A percentile compares a stretch with the other conserved stretches of the same genome.
phyloP scores from a whole-genome alignment of 2,797 vertebrate genomes.

The Austrolebias charrua region DNA sequence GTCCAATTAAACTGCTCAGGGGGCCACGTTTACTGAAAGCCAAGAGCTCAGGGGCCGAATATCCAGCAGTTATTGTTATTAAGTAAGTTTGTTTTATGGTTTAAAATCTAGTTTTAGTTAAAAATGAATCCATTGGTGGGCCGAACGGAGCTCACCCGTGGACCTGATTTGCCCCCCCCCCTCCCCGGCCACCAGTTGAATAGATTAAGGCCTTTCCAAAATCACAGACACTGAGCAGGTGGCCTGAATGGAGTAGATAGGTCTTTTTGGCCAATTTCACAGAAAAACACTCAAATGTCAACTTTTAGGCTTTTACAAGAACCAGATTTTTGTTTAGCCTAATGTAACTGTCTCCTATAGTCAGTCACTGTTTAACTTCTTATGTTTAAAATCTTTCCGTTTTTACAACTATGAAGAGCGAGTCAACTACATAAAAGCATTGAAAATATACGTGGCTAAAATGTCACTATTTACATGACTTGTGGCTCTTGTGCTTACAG shows the following conservation, averaged over 20 bases:
- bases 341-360: conserved; percentile 34
- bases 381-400: conserved; percentile 42
- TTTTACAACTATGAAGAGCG: conserved; percentile 6
- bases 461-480: conserved; percentile 29
- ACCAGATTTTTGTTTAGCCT: conserved; percentile 36
- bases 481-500: conserved; percentile 3
- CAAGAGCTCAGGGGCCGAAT: no score
- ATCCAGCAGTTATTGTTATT: no score
- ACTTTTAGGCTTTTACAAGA: conserved; percentile 43
- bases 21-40: no score
- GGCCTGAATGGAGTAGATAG: conserved; percentile 3
- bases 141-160: no score
- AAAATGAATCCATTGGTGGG: no score
- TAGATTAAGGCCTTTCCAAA: background rate
- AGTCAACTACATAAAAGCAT: conserved; percentile 15
- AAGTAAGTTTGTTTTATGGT: no score
- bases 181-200: no score
- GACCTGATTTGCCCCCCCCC: no score
- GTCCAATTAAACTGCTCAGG: no score
- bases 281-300: conserved; percentile 31
- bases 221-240: conserved; percentile 38
- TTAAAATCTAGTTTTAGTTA: no score
- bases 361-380: conserved; percentile 44
- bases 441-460: conserved; percentile 5
- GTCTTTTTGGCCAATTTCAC: conserved; percentile 44